phyloP scores from a whole-genome alignment of 2,113 vertebrate species.

The Hucho hucho region DNA sequence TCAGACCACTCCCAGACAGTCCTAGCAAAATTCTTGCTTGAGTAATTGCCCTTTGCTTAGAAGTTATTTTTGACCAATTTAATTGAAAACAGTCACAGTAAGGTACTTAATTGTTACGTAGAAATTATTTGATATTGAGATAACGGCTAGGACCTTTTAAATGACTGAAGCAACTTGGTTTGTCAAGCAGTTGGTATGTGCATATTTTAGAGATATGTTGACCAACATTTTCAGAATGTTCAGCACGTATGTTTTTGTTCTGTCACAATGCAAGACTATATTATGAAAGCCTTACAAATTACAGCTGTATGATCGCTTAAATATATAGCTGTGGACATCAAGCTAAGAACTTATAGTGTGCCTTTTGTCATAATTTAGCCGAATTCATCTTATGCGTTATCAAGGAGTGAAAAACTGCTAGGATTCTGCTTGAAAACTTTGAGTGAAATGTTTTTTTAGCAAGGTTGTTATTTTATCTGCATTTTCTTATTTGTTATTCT shows the following conservation, averaged over 20 bases:
- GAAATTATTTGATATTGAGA: neutral
- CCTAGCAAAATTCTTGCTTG: too few species aligned
- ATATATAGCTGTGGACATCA: constrained; percentile 29
- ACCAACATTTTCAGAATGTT: constrained; percentile 49
- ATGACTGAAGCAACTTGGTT: neutral
- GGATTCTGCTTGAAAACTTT: neutral
- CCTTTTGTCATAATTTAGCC: constrained; percentile 50
- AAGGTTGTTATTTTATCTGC: neutral
- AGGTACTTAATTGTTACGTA: too few species aligned
- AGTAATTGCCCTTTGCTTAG: too few species aligned
- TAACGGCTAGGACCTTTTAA: neutral
- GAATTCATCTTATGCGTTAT: constrained; percentile 1
- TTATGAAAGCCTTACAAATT: constrained; percentile 15
- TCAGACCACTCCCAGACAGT: too few species aligned
- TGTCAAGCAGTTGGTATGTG: constrained; percentile 22
- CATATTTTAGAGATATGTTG: constrained; percentile 33
- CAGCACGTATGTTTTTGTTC: constrained; percentile 33
- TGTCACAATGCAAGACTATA: constrained; percentile 26
- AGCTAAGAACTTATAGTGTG: constrained; percentile 36
- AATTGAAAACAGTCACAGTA: too few species aligned
- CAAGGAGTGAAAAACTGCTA: neutral
- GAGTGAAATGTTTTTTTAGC: neutral
- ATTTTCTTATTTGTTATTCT: neutral
- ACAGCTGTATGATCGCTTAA: constrained; percentile 32
- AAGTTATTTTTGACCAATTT: too few species aligned